phyloP scores from a whole-genome alignment of 2,797 vertebrate species.

The Gobionotothen gibberifrons region DNA sequence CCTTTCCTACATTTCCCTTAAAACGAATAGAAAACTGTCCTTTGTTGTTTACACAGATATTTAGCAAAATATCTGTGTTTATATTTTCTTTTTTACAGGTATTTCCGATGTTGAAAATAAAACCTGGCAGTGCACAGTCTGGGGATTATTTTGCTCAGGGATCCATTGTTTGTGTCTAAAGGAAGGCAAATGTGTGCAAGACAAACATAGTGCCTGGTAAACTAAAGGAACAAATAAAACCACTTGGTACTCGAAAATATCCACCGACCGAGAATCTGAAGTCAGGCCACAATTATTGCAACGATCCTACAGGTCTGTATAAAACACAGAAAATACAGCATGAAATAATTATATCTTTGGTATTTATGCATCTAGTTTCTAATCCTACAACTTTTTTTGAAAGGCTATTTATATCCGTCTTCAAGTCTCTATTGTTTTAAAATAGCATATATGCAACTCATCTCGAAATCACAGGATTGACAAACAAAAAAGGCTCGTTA shows the following conservation, averaged over 20 bases:
- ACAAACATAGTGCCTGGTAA: conserved; percentile 17
- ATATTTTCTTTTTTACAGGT: conserved; percentile 15
- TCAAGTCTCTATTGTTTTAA: neutral
- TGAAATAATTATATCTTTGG: conserved; percentile 33
- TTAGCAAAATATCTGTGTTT: conserved; percentile 19
- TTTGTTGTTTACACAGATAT: conserved; percentile 45
- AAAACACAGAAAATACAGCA: neutral
- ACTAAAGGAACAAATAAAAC: neutral
- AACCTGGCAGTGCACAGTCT: neutral
- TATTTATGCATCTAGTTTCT: conserved; percentile 16
- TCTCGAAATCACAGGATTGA: conserved; percentile 1
- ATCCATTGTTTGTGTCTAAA: conserved; percentile 41
- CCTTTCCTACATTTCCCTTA: neutral
- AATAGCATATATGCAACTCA: conserved; percentile 19
- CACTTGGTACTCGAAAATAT: conserved; percentile 2
- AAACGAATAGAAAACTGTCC: conserved; percentile 20
- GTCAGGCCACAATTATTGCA: neutral
- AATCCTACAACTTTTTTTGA: neutral
- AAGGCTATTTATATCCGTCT: conserved; percentile 3
- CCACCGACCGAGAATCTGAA: neutral
- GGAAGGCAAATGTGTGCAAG: conserved; percentile 28
- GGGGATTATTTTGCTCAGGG: conserved; percentile 21
- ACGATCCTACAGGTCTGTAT: neutral
- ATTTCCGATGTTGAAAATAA: conserved; percentile 29
- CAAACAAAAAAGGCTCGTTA: neutral